phyloP scores from a whole-genome alignment of 2,113 vertebrate species.

The Heptranchias perlo region DNA sequence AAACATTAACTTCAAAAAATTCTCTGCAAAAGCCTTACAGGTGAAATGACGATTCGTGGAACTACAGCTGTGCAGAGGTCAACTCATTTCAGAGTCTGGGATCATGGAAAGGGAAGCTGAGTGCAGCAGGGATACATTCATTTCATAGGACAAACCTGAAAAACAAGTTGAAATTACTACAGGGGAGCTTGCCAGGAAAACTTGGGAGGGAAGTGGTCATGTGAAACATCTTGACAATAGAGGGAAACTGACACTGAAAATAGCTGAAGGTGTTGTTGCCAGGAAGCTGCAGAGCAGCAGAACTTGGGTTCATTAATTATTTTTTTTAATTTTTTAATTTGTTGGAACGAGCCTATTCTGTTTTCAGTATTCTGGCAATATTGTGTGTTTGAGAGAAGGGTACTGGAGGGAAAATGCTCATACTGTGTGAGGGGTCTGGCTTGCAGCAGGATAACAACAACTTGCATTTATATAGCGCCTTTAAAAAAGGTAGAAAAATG shows the following conservation, averaged over 20 bases:
- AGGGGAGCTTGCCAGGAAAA: not conserved
- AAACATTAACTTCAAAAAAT: not conserved
- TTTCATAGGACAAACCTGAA: no score
- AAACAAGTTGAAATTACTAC: not conserved
- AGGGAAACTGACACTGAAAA: not conserved
- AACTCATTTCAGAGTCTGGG: not conserved
- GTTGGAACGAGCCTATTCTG: not conserved
- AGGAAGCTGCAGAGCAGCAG: not conserved
- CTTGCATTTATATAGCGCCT: no score
- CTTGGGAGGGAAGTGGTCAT: not conserved
- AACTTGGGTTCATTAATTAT: not conserved
- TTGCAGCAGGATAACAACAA: no score
- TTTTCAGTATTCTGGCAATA: not conserved
- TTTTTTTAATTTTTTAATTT: no score
- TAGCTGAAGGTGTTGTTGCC: not conserved
- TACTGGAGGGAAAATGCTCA: no score
- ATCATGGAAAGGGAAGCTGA: not conserved
- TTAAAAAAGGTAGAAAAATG: no score
- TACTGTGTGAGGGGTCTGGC: no score
- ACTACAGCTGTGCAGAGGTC: not conserved
- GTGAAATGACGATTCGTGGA: not conserved
- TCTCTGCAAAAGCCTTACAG: not conserved
- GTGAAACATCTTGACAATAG: not conserved
- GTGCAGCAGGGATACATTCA: no score
- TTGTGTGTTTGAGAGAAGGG: not conserved